A percentile compares a stretch with the other conserved stretches of the same genome.
These are phyloP conservation scores for Furcifer pardalis DNA, from an alignment of 2,797 vertebrate genomes.

Conservation along the genomic window DNA sequence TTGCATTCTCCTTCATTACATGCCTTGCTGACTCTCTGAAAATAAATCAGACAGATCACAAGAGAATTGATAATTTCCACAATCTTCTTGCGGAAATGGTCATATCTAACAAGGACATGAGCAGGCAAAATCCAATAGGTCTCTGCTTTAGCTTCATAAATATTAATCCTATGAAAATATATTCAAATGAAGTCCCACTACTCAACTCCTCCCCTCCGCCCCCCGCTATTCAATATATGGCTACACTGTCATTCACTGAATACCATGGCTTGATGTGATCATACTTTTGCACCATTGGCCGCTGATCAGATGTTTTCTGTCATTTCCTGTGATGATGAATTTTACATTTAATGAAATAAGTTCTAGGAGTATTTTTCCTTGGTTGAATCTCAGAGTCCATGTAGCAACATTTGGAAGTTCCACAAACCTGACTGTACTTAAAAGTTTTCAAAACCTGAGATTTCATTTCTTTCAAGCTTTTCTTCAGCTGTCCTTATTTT, in stretches of 20 bases:
- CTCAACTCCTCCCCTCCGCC: too few relatives aligned
- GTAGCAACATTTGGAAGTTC: background rate
- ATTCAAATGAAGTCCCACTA: background rate
- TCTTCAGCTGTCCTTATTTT: background rate
- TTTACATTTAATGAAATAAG: background rate
- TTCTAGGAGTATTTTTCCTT: background rate
- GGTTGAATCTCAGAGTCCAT: background rate
- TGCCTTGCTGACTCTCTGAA: background rate
- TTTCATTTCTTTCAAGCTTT: background rate
- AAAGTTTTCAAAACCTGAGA: background rate
- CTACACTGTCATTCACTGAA: background rate
- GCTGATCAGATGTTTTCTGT: too few relatives aligned
- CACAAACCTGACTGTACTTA: background rate
- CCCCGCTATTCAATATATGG: too few relatives aligned
- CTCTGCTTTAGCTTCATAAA: accelerated
- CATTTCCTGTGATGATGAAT: background rate
- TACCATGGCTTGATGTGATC: background rate
- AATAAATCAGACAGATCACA: background rate
- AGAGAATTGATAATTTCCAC: background rate
- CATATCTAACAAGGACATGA: background rate
- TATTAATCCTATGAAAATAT: background rate
- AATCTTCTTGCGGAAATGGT: background rate
- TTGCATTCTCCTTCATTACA: accelerated
- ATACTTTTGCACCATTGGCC: background rate
- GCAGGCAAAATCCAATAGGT: accelerated